Evolutionary conservation across 1,140 invertebrate genomes (phyloP).

Genomic region (Leptopilina boulardi): DNA sequence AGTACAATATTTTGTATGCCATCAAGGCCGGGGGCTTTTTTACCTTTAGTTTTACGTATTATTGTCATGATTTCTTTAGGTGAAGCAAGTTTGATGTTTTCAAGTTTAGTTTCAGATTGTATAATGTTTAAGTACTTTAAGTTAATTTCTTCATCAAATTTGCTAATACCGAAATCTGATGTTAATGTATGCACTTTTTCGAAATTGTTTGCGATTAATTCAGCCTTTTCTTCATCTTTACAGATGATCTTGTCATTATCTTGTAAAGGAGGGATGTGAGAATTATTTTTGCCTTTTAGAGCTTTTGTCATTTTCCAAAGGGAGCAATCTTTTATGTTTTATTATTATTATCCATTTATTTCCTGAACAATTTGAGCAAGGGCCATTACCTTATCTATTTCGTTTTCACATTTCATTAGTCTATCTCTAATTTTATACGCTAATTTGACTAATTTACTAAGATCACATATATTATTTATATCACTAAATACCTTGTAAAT

Average conservation of each 20-base stretch:
- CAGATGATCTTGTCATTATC: background rate
- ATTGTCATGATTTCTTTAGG: background rate
- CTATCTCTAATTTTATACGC: too few species aligned
- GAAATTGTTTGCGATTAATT: background rate
- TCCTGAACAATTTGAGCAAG: too few species aligned
- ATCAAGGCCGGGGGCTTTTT: background rate
- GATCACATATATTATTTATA: too few species aligned
- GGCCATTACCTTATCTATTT: too few species aligned
- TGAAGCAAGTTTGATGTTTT: background rate
- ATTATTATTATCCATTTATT: too few species aligned
- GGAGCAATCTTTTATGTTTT: background rate
- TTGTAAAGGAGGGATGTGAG: too few species aligned
- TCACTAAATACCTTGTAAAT: too few species aligned
- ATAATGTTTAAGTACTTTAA: background rate
- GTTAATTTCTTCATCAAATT: background rate
- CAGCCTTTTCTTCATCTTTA: background rate
- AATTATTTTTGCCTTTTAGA: background rate
- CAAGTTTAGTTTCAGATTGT: background rate
- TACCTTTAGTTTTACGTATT: background rate
- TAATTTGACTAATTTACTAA: too few species aligned
- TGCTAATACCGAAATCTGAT: background rate
- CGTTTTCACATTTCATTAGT: too few species aligned
- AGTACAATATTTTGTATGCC: conserved; percentile 44
- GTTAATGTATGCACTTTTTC: background rate
- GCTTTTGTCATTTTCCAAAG: background rate